A percentile compares a stretch with the other conserved stretches of the same genome.
Conservation (phyloP, 92 coral and sea anemone genomes). For the Umimayanthus kanabou region DNA sequence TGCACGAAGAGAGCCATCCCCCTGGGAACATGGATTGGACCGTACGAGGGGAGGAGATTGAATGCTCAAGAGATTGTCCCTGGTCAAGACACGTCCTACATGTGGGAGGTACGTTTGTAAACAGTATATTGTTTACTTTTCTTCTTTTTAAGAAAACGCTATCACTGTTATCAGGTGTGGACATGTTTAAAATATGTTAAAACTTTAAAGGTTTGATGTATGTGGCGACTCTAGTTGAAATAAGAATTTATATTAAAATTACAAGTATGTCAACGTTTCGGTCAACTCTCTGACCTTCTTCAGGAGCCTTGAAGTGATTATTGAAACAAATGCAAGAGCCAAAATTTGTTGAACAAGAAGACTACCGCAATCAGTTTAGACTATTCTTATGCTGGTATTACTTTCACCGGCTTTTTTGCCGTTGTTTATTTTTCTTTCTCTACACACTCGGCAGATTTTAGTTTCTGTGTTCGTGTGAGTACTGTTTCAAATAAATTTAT, state of each 20-base stretch:
- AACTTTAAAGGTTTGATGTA: no score
- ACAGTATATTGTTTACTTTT: neutral
- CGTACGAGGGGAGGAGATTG: constrained; percentile 91
- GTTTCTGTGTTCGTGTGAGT: neutral
- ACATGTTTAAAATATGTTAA: no score
- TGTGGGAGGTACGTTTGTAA: constrained; percentile 91
- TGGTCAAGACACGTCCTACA: constrained; percentile 83
- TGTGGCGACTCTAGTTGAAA: no score
- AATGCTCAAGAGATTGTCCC: constrained; percentile 80
- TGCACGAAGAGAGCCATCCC: constrained; percentile 95
- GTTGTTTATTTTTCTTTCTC: neutral
- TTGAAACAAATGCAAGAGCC: no score
- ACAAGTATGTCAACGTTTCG: no score
- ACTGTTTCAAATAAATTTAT: neutral
- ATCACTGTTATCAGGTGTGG: no score
- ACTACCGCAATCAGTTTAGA: no score
- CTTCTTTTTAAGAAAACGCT: no score
- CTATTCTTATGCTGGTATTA: neutral
- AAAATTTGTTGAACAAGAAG: no score
- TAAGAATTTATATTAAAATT: no score
- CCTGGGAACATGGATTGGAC: constrained; percentile 99
- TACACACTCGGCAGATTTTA: neutral
- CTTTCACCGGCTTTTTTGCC: neutral
- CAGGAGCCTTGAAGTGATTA: no score
- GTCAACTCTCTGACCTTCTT: no score